Base-by-base conservation (phyloP, 2,888 invertebrate genomes). In the Incurvaria masculella region DNA sequence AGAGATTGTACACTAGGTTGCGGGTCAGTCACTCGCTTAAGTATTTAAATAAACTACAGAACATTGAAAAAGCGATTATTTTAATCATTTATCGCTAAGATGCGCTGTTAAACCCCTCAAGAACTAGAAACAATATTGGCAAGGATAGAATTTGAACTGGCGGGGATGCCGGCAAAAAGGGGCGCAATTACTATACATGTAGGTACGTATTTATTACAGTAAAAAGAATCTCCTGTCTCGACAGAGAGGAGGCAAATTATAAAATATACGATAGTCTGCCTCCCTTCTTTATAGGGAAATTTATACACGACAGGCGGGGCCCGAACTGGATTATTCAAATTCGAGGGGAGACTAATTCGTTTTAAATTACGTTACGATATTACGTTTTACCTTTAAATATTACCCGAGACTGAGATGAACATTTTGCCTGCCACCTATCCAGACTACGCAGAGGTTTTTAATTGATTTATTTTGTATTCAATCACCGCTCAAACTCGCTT, bases 311-410 rank as follows among this genome's bases (percentile, higher is more conserved):
- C 72, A 74, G 66, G 69, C 63, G 65, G 66, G 72, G 64, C 63
- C 66, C 52, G 63, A 64, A 63, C 60, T 60, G 66, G 72, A 75
- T 75, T 72, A 75, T 76, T 75, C 72, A 78, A 78, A 78, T 76
- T 72, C 63, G 61, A 59, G 68, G 71, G 76, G 74, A 68, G 66
- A 68, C 76, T 78, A 78, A 78, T 78, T 78, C 65, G 73, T 72
- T 78, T 78, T 72, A 76, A 76, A 78, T 78, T 78, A 71, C 73
- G 69, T 75, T 75, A 74, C 72, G 72, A 74, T 78, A 78, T 76
- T 78, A 66, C 74, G 60, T 69, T 68, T 59, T 58, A 64, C 63
- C 65, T 67, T 74, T 66, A 72, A 71, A 70, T 76, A 73, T 75
- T 60, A 68, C 33, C 14, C 8, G 33, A 8, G 14, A 33, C 68